Base-by-base conservation (phyloP, 2,113 vertebrate species). In the Oxygymnocypris stewartii region DNA sequence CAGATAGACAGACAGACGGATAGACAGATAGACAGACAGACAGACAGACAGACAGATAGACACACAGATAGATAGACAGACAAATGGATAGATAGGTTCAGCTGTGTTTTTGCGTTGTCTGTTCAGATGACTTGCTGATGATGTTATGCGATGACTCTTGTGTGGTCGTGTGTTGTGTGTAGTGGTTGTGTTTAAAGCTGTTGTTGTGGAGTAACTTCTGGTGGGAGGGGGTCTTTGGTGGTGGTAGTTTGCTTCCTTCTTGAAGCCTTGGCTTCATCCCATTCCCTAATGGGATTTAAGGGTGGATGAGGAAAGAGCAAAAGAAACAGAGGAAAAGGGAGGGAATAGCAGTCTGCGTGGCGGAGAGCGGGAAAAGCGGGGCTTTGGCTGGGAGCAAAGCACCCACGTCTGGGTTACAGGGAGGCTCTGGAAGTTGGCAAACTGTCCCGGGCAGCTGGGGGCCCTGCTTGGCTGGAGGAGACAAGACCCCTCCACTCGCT, bases 361-460 rank as follows among this genome's bases (percentile, higher is more conserved):
- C 75, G 28, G 75, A 78, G 77, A 82, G 65, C 13, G 23, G 78
- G 54, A 44, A 61, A 65, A n/a, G 76, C 74, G 57, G 76, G 76
- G 75, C 10, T 37, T 87, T 86, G 63, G 84, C 84, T 61, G 10
- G 74, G 76, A 78, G 87, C n/a, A 44, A 18, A 77, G 79, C 49
- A 75, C 87, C 79, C 57, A 88, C 85, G 89, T 91, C 90, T 91
- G 82, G 91, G 91, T 87, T 87, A 88, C 89, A 86, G 84, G 87
- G 91, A 74, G 49, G 28, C 69, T 84, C 67, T 74, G 88, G 87
- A 84, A 87, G 85, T 92, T 93, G 93, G 93, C 92, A 93, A 90
- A 86, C 90, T 89, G 85, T 81, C 85, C 13, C 76, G 87, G 92
- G 93, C 94, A 94, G 94, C 93, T 94, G 94, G 93, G 90, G 91